A percentile compares a stretch with the other conserved stretches of the same genome.
Conservation (phyloP, 1,140 invertebrate species). For the Contarinia nasturtii region DNA sequence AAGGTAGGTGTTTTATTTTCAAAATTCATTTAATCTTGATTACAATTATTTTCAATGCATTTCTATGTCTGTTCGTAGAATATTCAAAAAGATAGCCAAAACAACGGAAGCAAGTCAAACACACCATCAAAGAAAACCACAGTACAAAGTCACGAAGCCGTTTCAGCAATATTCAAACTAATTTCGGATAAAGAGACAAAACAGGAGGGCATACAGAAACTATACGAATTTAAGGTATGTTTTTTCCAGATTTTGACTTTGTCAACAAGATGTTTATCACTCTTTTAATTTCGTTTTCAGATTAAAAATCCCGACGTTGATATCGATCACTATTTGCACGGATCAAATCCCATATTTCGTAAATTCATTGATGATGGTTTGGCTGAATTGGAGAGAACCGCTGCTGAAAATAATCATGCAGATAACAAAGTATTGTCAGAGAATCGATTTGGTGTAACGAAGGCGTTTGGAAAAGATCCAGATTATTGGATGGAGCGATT, state of each 20-base stretch:
- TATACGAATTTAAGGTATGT: slow-evolving; percentile 61
- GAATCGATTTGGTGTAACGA: too few relatives aligned
- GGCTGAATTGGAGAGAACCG: slow-evolving; percentile 41
- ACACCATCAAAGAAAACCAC: slow-evolving; percentile 28
- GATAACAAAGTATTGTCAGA: slow-evolving; percentile 6
- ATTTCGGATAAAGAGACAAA: slow-evolving; percentile 79
- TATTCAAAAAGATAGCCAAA: slow-evolving; percentile 17
- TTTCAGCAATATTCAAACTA: slow-evolving; percentile 81
- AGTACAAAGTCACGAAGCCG: slow-evolving; percentile 49
- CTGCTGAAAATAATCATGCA: background rate
- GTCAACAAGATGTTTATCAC: background rate
- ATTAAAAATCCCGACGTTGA: slow-evolving; percentile 78
- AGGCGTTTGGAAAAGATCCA: slow-evolving; percentile 7
- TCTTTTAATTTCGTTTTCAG: slow-evolving; percentile 23
- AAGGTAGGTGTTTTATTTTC: too few relatives aligned
- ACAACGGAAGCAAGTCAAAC: slow-evolving; percentile 9
- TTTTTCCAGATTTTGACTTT: background rate
- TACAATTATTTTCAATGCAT: too few relatives aligned
- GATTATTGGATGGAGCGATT: slow-evolving; percentile 22
- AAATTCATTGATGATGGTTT: slow-evolving; percentile 79
- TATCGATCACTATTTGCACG: slow-evolving; percentile 74
- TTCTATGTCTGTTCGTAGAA: too few relatives aligned
- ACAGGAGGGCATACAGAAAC: slow-evolving; percentile 63
- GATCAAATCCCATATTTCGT: slow-evolving; percentile 78
- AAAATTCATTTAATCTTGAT: too few relatives aligned